Base-by-base conservation (phyloP, 2,888 invertebrate species). In the Tinea trinotella region DNA sequence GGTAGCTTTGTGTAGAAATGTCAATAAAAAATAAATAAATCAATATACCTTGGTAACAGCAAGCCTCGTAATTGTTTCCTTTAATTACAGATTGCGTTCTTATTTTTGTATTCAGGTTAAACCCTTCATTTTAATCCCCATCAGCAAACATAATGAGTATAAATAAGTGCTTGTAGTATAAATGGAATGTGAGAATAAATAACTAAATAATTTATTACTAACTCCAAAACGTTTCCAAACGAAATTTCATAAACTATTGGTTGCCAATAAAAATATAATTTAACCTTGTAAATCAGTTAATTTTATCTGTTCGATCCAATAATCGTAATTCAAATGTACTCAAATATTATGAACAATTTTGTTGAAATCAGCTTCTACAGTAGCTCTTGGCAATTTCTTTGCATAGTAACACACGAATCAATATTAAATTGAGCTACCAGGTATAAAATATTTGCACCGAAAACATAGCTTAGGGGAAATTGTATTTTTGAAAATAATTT, bases 401-500 rank as follows among this genome's bases (percentile, higher is more conserved):
- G 24, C 50, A 50, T 24, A 24, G 12, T 24, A 24, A 50, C 24
- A 50, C 50, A 24, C 50, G 24, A 15, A 22, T 24, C 18, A 48
- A 48, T 12, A 48, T 48, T 15, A 40, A 17, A 46, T 19, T 2
- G 2, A 17, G 46, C 46, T 46, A 46, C 46, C 46, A 19, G 46
- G 18, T 46, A 40, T 40, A 40, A 46, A 46, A 46, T 46, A 19
- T 46, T 46, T 46, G 46, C 17, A 46, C 17, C 19, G 9, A 46
- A 46, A 19, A 46, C 19, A 46, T 46, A 18, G 50, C 50, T 24
- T 50, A 3, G 13, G 50, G 50, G 24, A 24, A 24, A 24, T 13
- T 18, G 50, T 50, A 50, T 50, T 50, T 50, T 50, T 5, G 18
- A 24, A 50, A 50, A 24, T 24, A n/a, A 24, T 50, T 50, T 50